Evolutionary conservation across 2,888 invertebrate genomes (phyloP).

Genomic region (Parapristionchus giblindavisi): DNA sequence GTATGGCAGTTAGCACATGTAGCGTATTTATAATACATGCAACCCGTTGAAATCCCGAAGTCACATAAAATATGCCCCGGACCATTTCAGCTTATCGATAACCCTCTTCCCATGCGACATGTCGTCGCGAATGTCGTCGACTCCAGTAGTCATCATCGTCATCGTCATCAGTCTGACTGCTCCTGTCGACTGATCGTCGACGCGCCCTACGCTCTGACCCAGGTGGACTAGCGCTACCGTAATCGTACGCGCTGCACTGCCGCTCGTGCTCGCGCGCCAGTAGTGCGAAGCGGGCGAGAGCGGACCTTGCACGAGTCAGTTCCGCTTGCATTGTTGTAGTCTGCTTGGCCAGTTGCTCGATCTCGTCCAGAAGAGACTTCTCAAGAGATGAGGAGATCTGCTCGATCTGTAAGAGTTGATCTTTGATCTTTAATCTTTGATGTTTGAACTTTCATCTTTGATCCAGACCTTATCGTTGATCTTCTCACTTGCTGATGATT

Average conservation of each 20-base stretch:
- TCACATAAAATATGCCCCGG: no score
- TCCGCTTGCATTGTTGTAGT: slow-evolving; percentile 33
- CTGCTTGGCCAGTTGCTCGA: slow-evolving; percentile 36
- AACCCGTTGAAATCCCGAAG: no score
- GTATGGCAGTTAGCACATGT: no score
- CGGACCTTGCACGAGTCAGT: slow-evolving; percentile 34
- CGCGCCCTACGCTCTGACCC: background rate
- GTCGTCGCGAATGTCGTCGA: background rate
- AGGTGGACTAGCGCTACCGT: background rate
- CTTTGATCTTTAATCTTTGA: no score
- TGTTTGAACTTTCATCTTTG: no score
- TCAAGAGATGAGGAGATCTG: slow-evolving; percentile 35
- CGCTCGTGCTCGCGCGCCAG: slow-evolving; percentile 17
- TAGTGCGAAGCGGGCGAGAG: slow-evolving; percentile 7
- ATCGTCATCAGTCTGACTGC: slow-evolving; percentile 24
- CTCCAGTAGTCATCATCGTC: no score
- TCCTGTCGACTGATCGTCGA: slow-evolving; percentile 9
- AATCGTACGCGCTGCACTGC: background rate
- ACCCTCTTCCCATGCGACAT: slow-evolving; percentile 10
- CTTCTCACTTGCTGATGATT: no score
- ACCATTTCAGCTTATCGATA: no score
- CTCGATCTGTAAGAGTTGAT: slow-evolving; percentile 11
- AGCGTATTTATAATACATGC: no score
- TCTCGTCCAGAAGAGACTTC: slow-evolving; percentile 37
- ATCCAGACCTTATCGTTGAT: background rate